These are phyloP conservation scores for Hymenopus coronatus DNA, from an alignment of 2,888 invertebrate genomes.

Conservation along the genomic window DNA sequence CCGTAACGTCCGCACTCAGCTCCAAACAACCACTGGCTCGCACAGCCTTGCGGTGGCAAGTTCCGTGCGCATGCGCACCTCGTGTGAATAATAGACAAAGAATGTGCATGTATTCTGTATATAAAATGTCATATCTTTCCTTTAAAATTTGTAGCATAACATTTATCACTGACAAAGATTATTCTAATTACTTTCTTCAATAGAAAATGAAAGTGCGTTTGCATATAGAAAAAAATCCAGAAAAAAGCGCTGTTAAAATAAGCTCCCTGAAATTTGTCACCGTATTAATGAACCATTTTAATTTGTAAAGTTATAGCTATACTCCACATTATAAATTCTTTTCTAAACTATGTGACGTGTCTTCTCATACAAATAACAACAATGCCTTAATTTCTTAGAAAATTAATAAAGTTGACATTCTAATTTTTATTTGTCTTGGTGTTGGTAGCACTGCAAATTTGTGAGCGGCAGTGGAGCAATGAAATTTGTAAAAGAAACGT, in stretches of 20 bases:
- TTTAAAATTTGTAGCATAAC: not conserved
- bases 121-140: conserved; percentile 3
- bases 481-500: no score
- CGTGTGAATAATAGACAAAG: conserved; percentile 11
- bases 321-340: not conserved
- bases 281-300: not conserved
- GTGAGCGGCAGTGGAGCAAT: no score
- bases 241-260: not conserved
- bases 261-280: not conserved
- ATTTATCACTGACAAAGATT: no score
- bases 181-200: no score
- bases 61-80: conserved; percentile 16
- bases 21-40: conserved; percentile 28
- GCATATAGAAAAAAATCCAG: not conserved
- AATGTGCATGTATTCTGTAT: not conserved
- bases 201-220: no score
- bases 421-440: no score
- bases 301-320: not conserved
- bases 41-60: conserved; percentile 11
- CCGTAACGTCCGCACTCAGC: conserved; percentile 20
- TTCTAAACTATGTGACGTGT: no score
- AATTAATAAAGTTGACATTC: no score
- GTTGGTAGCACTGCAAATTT: not conserved
- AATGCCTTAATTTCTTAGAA: no score
- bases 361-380: no score